Percentiles rank a stretch among this genome's conserved stretches.
phyloP scores from a whole-genome alignment of 2,888 invertebrate species.

The Rhagonycha fulva region DNA sequence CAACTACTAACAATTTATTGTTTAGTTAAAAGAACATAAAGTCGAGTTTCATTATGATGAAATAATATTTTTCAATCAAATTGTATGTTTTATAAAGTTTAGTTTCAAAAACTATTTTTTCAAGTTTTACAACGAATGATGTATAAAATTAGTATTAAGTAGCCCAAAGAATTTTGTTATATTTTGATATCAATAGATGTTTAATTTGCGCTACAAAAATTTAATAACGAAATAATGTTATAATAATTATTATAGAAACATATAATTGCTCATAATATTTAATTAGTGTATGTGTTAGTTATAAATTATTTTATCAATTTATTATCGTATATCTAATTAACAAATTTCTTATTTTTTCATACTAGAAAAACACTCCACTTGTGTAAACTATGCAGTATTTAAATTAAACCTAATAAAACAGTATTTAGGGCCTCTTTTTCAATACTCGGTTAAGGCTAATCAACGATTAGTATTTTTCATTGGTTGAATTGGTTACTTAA shows the following conservation, averaged over 20 bases:
- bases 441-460: no score
- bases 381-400: not conserved
- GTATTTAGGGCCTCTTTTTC: not conserved
- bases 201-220: not conserved
- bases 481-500: no score
- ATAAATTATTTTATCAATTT: not conserved
- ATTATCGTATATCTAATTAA: not conserved
- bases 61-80: not conserved
- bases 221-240: not conserved
- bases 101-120: not conserved
- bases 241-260: not conserved
- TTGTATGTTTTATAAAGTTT: not conserved
- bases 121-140: not conserved
- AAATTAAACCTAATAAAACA: not conserved
- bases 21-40: not conserved
- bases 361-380: not conserved
- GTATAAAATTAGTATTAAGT: not conserved
- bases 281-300: not conserved
- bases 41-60: not conserved
- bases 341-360: not conserved
- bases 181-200: not conserved
- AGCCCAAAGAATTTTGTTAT: not conserved
- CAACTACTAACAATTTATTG: conserved; percentile 73
- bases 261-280: not conserved
- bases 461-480: no score